Percentiles rank a stretch among this genome's conserved stretches.
These are phyloP conservation scores for Siniperca chuatsi DNA, from an alignment of 2,113 vertebrate genomes.

Conservation along the genomic window DNA sequence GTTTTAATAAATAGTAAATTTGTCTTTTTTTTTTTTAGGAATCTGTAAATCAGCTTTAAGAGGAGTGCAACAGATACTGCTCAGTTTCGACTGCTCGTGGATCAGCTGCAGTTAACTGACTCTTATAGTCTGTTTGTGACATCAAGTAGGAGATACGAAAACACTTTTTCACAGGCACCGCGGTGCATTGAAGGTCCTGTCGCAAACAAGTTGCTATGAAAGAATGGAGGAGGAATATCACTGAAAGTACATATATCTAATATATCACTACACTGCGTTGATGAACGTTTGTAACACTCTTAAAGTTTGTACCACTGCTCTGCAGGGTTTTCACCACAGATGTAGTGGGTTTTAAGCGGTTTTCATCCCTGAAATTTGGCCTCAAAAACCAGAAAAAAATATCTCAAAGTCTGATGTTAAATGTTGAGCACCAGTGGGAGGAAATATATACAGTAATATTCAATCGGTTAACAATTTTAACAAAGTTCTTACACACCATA, in stretches of 20 bases:
- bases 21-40: too few species aligned
- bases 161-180: neutral
- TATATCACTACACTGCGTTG: neutral
- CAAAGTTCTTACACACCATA: neutral
- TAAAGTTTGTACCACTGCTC: neutral
- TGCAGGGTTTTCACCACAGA: neutral
- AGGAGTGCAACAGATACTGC: too few species aligned
- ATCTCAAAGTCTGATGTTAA: neutral
- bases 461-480: neutral
- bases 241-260: neutral
- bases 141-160: neutral
- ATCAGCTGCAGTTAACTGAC: too few species aligned
- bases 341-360: neutral
- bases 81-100: too few species aligned
- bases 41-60: too few species aligned
- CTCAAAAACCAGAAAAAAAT: neutral
- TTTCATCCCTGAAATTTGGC: constrained; percentile 17
- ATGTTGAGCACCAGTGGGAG: neutral
- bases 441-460: neutral
- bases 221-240: neutral
- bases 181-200: neutral
- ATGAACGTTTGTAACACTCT: neutral
- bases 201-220: neutral
- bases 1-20: too few species aligned
- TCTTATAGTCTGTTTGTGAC: neutral